These are phyloP conservation scores for Atractosteus spatula DNA, from an alignment of 2,113 vertebrate species.

Conservation along the genomic window DNA sequence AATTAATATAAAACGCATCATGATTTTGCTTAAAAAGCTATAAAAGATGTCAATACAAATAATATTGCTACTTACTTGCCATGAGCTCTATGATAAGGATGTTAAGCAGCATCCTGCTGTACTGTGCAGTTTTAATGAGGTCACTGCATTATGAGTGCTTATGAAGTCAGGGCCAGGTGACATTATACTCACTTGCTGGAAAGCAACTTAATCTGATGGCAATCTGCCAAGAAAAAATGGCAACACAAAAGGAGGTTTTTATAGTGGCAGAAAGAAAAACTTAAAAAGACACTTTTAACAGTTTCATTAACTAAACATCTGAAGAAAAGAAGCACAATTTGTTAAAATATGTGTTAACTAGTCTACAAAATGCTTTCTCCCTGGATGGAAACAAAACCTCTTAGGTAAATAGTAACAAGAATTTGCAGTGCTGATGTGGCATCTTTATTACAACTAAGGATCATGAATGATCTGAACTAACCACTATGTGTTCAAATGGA, in stretches of 20 bases:
- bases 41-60: background rate
- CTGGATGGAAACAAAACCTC: too few species aligned
- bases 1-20: background rate
- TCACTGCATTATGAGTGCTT: constrained; percentile 44
- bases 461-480: too few species aligned
- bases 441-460: too few species aligned
- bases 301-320: too few species aligned
- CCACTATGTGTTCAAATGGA: too few species aligned
- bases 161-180: constrained; percentile 53
- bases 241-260: background rate
- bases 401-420: too few species aligned
- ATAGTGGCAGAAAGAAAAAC: constrained; percentile 7
- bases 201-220: constrained; percentile 2
- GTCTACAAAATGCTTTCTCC: too few species aligned
- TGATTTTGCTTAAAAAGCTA: too few species aligned
- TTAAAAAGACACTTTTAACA: too few species aligned
- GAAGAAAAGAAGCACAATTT: too few species aligned
- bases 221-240: constrained; percentile 23
- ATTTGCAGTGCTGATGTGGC: too few species aligned
- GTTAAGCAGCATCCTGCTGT: constrained; percentile 30
- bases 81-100: constrained; percentile 28
- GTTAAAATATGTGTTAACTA: too few species aligned
- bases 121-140: constrained; percentile 16
- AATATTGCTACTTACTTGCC: constrained; percentile 32
- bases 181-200: constrained; percentile 31